Conservation (phyloP, 2,113 vertebrate species). For the Canis aureus region DNA sequence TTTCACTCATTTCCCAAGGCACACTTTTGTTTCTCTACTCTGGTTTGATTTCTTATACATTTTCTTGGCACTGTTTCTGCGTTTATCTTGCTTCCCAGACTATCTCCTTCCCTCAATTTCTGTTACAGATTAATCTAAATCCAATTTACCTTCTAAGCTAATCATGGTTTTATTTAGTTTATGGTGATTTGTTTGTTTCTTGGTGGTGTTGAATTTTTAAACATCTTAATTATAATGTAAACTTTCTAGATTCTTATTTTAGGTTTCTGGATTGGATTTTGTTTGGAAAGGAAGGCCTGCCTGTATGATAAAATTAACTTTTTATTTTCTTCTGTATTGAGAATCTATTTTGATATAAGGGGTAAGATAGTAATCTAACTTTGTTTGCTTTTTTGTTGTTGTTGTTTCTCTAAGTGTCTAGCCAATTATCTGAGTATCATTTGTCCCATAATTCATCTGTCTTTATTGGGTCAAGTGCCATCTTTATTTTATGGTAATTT, state of each 20-base stretch:
- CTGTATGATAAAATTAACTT: background rate
- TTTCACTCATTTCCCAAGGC: background rate
- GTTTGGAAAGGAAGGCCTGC: background rate
- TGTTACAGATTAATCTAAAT: background rate
- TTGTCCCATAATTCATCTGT: background rate
- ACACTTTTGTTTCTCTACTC: background rate
- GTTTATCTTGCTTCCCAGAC: background rate
- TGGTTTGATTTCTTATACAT: background rate
- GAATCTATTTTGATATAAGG: background rate
- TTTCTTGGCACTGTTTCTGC: background rate
- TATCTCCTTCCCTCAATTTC: background rate
- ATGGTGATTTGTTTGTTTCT: background rate
- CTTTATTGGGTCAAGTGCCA: background rate
- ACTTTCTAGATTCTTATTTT: background rate
- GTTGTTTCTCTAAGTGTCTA: background rate
- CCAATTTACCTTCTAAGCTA: background rate
- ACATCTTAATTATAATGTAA: background rate
- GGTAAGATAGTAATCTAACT: background rate
- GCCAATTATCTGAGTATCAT: background rate
- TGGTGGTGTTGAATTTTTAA: background rate
- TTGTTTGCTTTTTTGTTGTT: background rate
- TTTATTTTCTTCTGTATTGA: conserved; percentile 14
- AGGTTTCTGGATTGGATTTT: background rate
- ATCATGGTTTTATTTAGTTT: background rate
- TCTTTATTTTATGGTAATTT: background rate